A percentile compares a stretch with the other conserved stretches of the same genome.
Evolutionary conservation across 2,888 invertebrate species (phyloP).

Genomic region (Ametastegia equiseti): DNA sequence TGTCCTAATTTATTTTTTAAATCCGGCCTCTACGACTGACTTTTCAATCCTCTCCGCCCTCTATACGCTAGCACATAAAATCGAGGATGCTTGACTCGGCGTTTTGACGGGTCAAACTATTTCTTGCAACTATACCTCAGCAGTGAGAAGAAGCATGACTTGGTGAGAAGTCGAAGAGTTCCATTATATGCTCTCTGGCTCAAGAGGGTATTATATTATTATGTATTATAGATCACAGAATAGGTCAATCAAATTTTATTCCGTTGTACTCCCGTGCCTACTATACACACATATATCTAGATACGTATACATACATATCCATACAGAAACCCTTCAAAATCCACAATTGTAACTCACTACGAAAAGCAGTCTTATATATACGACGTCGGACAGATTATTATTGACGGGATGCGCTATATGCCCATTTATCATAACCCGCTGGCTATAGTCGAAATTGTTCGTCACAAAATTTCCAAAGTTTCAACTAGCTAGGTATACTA

Average conservation of each 20-base stretch:
- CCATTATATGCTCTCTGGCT: constrained; percentile 22
- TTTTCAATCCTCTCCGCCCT: constrained; percentile 4
- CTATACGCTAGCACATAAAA: neutral
- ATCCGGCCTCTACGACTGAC: neutral
- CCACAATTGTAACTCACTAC: neutral
- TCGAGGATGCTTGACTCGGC: constrained; percentile 35
- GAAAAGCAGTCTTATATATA: neutral
- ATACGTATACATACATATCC: too few species aligned
- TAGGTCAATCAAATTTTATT: constrained; percentile 44
- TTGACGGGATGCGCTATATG: neutral
- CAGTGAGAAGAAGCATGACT: constrained; percentile 30
- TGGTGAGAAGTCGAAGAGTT: constrained; percentile 38
- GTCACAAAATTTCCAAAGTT: neutral
- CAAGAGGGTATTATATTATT: constrained; percentile 46
- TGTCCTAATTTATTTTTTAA: constrained; percentile 9
- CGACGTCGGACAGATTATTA: neutral
- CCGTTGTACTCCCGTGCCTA: neutral
- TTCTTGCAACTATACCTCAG: neutral
- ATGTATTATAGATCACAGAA: constrained; percentile 49
- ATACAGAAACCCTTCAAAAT: neutral
- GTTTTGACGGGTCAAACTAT: constrained; percentile 27
- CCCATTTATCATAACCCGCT: neutral
- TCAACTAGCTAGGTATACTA: too few species aligned
- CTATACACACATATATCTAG: too few species aligned
- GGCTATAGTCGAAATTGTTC: neutral